Conservation (phyloP, 1,140 invertebrate species). For the Drosophila kepulauana region DNA sequence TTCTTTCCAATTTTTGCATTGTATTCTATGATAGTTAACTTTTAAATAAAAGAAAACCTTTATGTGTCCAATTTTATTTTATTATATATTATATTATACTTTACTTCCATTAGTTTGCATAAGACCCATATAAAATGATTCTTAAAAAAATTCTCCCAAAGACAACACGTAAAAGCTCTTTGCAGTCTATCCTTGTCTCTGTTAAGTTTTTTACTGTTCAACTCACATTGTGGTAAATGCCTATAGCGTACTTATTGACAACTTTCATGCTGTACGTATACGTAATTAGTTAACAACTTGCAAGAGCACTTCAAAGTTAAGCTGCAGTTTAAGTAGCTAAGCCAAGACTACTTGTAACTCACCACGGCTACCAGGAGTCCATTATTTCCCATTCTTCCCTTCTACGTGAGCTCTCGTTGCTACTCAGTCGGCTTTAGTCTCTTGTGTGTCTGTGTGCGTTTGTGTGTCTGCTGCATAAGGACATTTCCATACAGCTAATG, state of each 20-base stretch:
- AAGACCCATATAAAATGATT: too few species aligned
- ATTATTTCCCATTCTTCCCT: constrained; percentile 7
- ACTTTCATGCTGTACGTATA: constrained; percentile 30
- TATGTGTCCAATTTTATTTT: too few species aligned
- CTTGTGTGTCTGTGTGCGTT: constrained; percentile 42
- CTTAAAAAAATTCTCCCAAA: too few species aligned
- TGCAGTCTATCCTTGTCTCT: too few species aligned
- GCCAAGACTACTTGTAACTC: constrained; percentile 10
- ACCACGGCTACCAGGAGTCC: constrained; percentile 23
- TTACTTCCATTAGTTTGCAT: too few species aligned
- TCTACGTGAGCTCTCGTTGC: constrained; percentile 19
- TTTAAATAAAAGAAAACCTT: too few species aligned
- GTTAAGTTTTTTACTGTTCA: neutral
- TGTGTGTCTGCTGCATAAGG: constrained; percentile 36
- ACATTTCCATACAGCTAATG: constrained; percentile 78
- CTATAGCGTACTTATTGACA: neutral
- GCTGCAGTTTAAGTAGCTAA: constrained; percentile 65
- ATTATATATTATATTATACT: too few species aligned
- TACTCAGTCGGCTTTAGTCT: constrained; percentile 59
- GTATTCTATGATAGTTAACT: too few species aligned
- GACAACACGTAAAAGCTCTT: too few species aligned
- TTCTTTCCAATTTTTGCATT: too few species aligned
- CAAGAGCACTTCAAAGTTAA: constrained; percentile 70
- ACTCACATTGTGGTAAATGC: neutral
- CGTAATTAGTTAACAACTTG: constrained; percentile 77